phyloP scores from a whole-genome alignment of 2,113 vertebrate species.

The Donacobius atricapilla region DNA sequence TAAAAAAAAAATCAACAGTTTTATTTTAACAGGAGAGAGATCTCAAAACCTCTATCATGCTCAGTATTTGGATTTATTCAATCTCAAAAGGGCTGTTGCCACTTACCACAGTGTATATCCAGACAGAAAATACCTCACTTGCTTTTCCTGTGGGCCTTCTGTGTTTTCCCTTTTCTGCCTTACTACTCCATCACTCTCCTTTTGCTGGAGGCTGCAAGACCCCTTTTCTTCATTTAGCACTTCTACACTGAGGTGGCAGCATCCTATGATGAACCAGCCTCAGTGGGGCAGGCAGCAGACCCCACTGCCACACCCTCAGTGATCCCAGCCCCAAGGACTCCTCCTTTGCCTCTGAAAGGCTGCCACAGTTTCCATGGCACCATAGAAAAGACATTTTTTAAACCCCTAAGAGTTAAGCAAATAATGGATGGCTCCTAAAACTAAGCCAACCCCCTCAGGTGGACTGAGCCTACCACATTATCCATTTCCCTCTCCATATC shows the following conservation, averaged over 20 bases:
- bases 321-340: neutral
- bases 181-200: neutral
- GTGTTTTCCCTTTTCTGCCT: neutral
- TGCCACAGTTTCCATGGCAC: neutral
- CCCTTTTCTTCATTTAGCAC: neutral
- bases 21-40: neutral
- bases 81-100: neutral
- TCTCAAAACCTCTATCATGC: neutral
- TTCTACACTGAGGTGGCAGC: accelerated
- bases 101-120: neutral
- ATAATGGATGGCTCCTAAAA: neutral
- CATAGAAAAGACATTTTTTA: neutral
- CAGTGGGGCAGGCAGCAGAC: neutral
- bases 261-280: accelerated
- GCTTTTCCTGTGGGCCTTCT: neutral
- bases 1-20: neutral
- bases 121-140: neutral
- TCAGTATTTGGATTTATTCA: neutral
- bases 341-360: neutral
- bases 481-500: neutral
- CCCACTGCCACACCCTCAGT: neutral
- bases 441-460: neutral
- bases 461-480: neutral
- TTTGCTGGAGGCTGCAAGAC: neutral
- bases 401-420: neutral